Evolutionary conservation across 2,113 vertebrate species (phyloP).

Genomic region (Galbula dea): DNA sequence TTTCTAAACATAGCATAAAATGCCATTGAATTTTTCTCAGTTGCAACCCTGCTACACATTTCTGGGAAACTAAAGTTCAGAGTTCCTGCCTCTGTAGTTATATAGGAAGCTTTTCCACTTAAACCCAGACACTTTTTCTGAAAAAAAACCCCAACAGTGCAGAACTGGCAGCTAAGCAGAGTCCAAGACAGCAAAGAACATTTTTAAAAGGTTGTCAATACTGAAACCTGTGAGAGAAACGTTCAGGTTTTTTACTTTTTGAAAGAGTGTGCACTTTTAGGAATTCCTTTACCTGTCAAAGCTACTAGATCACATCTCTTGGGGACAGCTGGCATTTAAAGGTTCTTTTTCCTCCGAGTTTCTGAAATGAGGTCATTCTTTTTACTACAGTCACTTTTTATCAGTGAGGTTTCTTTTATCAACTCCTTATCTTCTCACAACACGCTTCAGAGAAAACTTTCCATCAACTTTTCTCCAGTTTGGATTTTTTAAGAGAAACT

Average conservation of each 20-base stretch:
- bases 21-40: background rate
- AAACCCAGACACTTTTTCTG: background rate
- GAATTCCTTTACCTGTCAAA: background rate
- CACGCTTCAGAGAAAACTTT: background rate
- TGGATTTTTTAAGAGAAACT: background rate
- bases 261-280: background rate
- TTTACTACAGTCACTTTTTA: background rate
- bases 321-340: background rate
- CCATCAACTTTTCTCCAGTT: background rate
- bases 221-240: background rate
- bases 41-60: background rate
- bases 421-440: background rate
- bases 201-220: background rate
- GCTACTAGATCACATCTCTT: background rate
- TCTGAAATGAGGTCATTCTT: conserved; percentile 23
- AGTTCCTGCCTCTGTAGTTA: background rate
- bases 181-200: background rate
- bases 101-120: background rate
- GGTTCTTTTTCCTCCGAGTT: background rate
- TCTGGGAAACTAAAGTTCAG: background rate
- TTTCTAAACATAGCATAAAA: background rate
- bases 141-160: background rate
- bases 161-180: background rate
- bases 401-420: background rate
- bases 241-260: background rate